These are phyloP conservation scores for Pantala flavescens DNA, from an alignment of 1,140 invertebrate species.

Conservation along the genomic window DNA sequence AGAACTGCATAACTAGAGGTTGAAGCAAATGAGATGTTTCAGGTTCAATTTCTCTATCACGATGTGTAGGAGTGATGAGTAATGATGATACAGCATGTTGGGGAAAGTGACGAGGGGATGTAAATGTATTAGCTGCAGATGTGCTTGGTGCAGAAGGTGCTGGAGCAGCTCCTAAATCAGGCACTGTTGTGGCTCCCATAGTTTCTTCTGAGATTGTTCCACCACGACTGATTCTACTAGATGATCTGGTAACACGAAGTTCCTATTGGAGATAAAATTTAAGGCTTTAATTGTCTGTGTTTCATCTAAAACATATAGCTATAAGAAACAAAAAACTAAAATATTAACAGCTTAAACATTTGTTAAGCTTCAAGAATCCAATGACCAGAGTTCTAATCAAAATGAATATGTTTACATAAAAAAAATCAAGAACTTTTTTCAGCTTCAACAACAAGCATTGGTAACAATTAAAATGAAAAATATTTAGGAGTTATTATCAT, in stretches of 20 bases:
- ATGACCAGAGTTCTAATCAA: too few relatives aligned
- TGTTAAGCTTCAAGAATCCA: too few relatives aligned
- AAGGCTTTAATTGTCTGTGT: too few relatives aligned
- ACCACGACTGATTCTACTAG: slow-evolving; percentile 56
- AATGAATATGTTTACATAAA: too few relatives aligned
- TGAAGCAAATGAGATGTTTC: slow-evolving; percentile 40
- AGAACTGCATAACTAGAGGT: slow-evolving; percentile 77
- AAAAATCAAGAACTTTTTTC: too few relatives aligned
- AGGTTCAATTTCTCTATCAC: background rate
- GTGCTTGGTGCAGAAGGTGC: background rate
- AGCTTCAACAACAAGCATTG: too few relatives aligned
- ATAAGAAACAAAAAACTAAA: too few relatives aligned
- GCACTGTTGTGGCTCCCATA: background rate
- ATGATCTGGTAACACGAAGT: slow-evolving; percentile 64
- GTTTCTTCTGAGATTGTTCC: slow-evolving; percentile 25
- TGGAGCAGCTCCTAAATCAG: background rate
- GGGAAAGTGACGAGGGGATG: slow-evolving; percentile 42
- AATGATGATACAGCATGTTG: slow-evolving; percentile 15
- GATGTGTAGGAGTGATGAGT: background rate
- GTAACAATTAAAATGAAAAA: too few relatives aligned
- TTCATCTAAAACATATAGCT: too few relatives aligned
- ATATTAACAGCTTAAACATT: too few relatives aligned
- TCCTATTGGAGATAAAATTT: slow-evolving; percentile 37
- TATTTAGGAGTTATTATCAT: too few relatives aligned
- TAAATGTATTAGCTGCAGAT: slow-evolving; percentile 35